Evolutionary conservation across 2,888 invertebrate species (phyloP), one percentile per base, ranked within the genome.

Genomic region (Thumatha senex): DNA sequence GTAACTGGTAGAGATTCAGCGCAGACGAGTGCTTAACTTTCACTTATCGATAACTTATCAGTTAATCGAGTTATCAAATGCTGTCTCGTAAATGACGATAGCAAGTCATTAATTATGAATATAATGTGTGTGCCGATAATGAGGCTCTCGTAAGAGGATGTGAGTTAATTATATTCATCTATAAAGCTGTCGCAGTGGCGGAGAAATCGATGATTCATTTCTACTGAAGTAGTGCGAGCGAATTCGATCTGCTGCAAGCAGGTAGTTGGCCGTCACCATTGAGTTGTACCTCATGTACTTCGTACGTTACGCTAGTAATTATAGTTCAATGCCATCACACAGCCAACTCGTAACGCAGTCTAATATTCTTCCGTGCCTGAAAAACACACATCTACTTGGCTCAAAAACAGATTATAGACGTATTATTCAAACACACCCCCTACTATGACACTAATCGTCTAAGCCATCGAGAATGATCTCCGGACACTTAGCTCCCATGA

Each of bases 181-280:
- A 41, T 51, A 48, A 39, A 46, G 39, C 46, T 46, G 46, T 34
- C 43, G 38, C 45, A 40, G 40, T 10, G 30, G 43, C 50, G 46
- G 42, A 11, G 40, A 41, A 41, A 41, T 41, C 40, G 40, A 31
- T 41, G 40, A 41, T 41, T 31, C 30, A 41, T 30, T 31, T 41
- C 14, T 14, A 31, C 14, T 29, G 40, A 11, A 41, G 13, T 41
- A 14, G 30, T 30, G 30, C 13, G 11, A 31, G 13, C 13, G 11
- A 31, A 9, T 31, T 41, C 11, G 29, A 39, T 12, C 24, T n/a
- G n/a, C n/a, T n/a, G n/a, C n/a, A n/a, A n/a, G 40, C 40, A 11
- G 39, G 34, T 12, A n/a, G 0, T n/a, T 10, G 13, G 34, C 34
- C 34, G 34, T 24, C 34, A n/a, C 13, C 34, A 7, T 7, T n/a